Evolutionary conservation across 2,113 vertebrate genomes (phyloP), one percentile per base, ranked within the genome.

Genomic region (Nannospalax galili): DNA sequence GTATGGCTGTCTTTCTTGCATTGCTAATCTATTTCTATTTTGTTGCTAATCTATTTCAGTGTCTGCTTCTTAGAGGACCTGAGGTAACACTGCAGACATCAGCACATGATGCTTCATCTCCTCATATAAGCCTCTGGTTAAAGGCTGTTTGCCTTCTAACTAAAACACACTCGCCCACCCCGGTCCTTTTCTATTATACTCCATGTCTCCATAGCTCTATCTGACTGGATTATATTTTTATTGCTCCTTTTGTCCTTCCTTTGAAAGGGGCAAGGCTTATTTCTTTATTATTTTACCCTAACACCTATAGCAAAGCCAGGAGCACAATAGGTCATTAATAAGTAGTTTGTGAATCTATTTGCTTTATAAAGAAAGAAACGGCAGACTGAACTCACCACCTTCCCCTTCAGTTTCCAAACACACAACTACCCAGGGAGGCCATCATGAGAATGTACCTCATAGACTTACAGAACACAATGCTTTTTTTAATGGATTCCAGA

Each of bases 361-460:
- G 35, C 60, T 72, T 74, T 92, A 24, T 84, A 48, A 15, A 48
- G 45, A 77, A 86, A 85, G 32, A 58, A 90, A 88, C 8, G n/a
- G 67, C 58, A 45, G 19, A 82, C 26, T 86, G 73, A 82, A 81
- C 40, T 81, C n/a, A 67, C 5, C n/a, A 60, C 80, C 45, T 65
- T 89, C 30, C 15, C 28, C 75, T 86, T 92, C 60, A 86, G 28
- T 32, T n/a, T 84, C n/a, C 70, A 94, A 93, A 93, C 26, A 48
- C 19, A 86, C 65, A 89, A 92, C 94, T 16, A 70, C 11, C 11
- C 42, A 81, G 14, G 35, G 30, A 28, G 91, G n/a, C 56, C 69
- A 77, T 92, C 37, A 56, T 73, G 52, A 73, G 84, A 92, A 69
- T 78, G 24, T 84, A 56, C 28, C 56, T 82, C 70, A 73, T 35